A percentile compares a stretch with the other conserved stretches of the same genome.
phyloP scores from a whole-genome alignment of 1,140 invertebrate genomes.

The Helicoverpa zea region DNA sequence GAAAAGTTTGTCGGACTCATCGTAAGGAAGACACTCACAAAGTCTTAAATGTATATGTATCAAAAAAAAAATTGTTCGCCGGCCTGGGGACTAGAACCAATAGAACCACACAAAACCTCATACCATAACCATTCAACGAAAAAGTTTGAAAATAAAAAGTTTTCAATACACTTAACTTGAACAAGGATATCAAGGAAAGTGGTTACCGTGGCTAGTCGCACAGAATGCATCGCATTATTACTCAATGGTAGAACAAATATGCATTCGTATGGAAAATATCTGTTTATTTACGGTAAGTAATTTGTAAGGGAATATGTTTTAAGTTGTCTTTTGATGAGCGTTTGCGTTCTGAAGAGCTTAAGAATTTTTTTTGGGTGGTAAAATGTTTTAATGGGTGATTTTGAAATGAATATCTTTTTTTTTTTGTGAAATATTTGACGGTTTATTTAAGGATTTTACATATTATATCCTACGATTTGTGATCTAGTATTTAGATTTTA shows the following conservation, averaged over 20 bases:
- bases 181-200: conserved; percentile 3
- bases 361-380: no score
- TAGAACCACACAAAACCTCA: not conserved
- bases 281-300: not conserved
- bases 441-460: no score
- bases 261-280: conserved; percentile 9
- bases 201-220: not conserved
- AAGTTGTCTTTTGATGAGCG: not conserved
- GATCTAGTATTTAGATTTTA: no score
- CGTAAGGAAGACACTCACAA: no score
- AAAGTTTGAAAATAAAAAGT: not conserved
- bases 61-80: no score
- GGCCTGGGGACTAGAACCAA: no score
- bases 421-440: no score
- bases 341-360: not conserved
- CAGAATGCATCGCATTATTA: conserved; percentile 7
- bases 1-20: no score
- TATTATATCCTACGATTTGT: no score
- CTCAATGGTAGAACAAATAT: conserved; percentile 27
- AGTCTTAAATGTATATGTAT: no score
- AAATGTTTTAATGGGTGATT: no score
- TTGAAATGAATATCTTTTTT: no score
- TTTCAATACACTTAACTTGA: not conserved
- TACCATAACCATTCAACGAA: not conserved
- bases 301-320: conserved; percentile 6